Conservation (phyloP, 2,797 vertebrate genomes). For the Pseudochirops corinnae region DNA sequence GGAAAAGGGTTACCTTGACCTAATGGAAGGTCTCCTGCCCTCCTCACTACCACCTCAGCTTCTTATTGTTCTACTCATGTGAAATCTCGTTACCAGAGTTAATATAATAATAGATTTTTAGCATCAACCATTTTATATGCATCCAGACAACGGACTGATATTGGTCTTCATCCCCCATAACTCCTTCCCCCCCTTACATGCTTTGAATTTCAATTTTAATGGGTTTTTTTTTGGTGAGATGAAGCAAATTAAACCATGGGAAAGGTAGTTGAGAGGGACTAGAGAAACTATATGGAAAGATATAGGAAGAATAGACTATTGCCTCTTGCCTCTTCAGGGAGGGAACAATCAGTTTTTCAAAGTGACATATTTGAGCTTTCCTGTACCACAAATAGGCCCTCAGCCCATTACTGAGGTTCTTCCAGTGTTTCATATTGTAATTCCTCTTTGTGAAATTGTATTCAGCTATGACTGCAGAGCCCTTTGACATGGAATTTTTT, state of each 20-base stretch:
- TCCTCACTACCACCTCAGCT: background rate
- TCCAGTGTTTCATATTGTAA: conserved; percentile 66
- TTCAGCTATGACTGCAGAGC: conserved; percentile 47
- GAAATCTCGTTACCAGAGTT: background rate
- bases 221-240: conserved; percentile 57
- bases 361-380: conserved; percentile 79
- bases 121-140: background rate
- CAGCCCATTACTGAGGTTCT: conserved; percentile 72
- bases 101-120: background rate
- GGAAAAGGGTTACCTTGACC: background rate
- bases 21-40: background rate
- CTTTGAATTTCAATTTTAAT: conserved; percentile 50
- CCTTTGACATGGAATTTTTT: conserved; percentile 39
- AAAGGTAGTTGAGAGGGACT: conserved; percentile 63
- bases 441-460: conserved; percentile 66
- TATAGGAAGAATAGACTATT: conserved; percentile 62
- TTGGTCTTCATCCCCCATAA: background rate
- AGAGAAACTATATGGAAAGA: conserved; percentile 62
- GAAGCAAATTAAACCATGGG: conserved; percentile 51
- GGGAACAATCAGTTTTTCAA: conserved; percentile 72
- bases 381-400: conserved; percentile 72
- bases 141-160: background rate
- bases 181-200: conserved; percentile 54
- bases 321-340: conserved; percentile 71
- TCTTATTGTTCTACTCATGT: background rate